Evolutionary conservation across 2,888 invertebrate species (phyloP).

Genomic region (Stomorhina lunata): DNA sequence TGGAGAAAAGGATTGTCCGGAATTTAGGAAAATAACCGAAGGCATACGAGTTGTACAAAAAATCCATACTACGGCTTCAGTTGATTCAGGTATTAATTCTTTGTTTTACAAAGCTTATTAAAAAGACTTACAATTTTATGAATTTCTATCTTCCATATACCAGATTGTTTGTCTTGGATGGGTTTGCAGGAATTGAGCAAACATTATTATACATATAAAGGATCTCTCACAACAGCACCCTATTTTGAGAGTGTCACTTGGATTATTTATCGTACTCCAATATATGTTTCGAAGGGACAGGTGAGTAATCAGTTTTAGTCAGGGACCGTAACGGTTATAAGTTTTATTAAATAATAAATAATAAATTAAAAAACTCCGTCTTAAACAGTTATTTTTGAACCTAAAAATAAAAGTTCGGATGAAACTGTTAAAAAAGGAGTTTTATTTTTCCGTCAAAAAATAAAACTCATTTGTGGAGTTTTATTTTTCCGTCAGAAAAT

Average conservation of each 20-base stretch:
- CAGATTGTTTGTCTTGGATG: slow-evolving; percentile 86
- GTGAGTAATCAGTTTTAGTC: slow-evolving; percentile 77
- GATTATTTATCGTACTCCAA: slow-evolving; percentile 86
- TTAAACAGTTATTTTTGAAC: too few species aligned
- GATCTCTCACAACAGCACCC: slow-evolving; percentile 86
- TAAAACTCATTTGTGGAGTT: too few species aligned
- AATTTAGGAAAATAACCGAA: slow-evolving; percentile 82
- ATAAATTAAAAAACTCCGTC: too few species aligned
- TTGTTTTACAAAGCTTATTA: neutral
- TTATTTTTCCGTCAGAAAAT: too few species aligned
- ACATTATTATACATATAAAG: slow-evolving; percentile 87
- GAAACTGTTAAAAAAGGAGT: too few species aligned
- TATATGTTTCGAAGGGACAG: slow-evolving; percentile 85
- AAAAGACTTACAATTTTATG: slow-evolving; percentile 8
- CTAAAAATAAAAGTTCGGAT: too few species aligned
- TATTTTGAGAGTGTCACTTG: slow-evolving; percentile 88
- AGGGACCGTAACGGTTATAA: neutral
- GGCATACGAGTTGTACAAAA: slow-evolving; percentile 80
- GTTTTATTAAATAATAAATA: too few species aligned
- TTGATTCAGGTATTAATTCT: slow-evolving; percentile 76
- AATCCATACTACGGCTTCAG: slow-evolving; percentile 77
- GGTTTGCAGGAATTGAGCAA: slow-evolving; percentile 84
- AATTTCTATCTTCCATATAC: neutral
- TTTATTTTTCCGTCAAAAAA: too few species aligned
- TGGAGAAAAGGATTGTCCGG: slow-evolving; percentile 82